These are phyloP conservation scores for Cheilosia impressa DNA, from an alignment of 2,888 invertebrate species.

Conservation along the genomic window DNA sequence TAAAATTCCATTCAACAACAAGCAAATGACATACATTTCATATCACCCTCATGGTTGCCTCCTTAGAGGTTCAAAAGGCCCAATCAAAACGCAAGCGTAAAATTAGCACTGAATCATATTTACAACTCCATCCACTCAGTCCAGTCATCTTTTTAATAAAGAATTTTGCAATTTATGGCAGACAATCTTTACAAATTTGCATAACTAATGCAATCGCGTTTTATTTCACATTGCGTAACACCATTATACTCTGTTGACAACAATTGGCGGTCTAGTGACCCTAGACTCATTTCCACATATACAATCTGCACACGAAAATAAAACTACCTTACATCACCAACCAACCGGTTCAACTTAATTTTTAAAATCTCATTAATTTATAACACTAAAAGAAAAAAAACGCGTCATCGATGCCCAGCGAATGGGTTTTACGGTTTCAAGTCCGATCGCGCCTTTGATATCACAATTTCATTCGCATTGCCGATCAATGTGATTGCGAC, in stretches of 20 bases:
- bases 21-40: not conserved
- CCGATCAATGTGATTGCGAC: constrained; percentile 30
- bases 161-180: constrained; percentile 52
- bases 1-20: no score
- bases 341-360: constrained; percentile 3
- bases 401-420: constrained; percentile 7
- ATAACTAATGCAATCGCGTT: constrained; percentile 46
- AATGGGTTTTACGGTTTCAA: constrained; percentile 22
- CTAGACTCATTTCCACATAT: constrained; percentile 50
- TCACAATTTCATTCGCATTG: constrained; percentile 26
- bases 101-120: constrained; percentile 27
- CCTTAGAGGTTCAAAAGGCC: constrained; percentile 9
- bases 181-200: constrained; percentile 27
- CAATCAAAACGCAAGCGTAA: not conserved
- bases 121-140: constrained; percentile 23
- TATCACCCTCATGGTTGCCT: not conserved
- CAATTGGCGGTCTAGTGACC: constrained; percentile 60
- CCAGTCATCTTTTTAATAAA: constrained; percentile 16
- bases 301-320: constrained; percentile 41
- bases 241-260: constrained; percentile 25
- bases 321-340: constrained; percentile 31
- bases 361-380: constrained; percentile 1
- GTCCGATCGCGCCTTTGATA: constrained; percentile 23
- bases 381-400: not conserved
- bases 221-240: constrained; percentile 35